These are phyloP conservation scores for Aphelocoma coerulescens DNA, from an alignment of 2,113 vertebrate species.

Conservation along the genomic window DNA sequence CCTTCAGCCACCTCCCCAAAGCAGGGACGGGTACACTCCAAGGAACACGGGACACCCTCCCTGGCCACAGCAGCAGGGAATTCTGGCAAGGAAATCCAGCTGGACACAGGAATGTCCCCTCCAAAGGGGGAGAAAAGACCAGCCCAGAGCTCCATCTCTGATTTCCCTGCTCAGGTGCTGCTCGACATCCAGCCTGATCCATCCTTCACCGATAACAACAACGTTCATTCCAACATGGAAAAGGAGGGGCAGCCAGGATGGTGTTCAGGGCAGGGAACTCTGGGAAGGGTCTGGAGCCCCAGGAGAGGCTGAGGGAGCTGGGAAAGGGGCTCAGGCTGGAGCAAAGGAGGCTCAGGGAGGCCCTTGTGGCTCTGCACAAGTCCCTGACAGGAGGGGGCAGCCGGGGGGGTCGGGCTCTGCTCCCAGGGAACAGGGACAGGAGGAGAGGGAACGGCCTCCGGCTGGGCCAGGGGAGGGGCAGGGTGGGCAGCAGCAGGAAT, in stretches of 20 bases:
- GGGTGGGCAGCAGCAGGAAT: neutral
- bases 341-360: neutral
- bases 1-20: neutral
- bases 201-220: rapidly evolving
- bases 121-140: neutral
- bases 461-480: no score
- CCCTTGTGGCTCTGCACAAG: neutral
- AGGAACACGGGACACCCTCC: neutral
- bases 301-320: neutral
- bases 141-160: neutral
- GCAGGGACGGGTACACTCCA: rapidly evolving
- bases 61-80: neutral
- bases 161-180: neutral
- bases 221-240: neutral
- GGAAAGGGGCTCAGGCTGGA: neutral
- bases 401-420: neutral
- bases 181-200: neutral
- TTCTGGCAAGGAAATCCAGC: neutral
- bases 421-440: no score
- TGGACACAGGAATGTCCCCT: neutral
- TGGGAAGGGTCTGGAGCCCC: neutral
- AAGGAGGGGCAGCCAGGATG: neutral
- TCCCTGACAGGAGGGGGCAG: neutral
- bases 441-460: no score
- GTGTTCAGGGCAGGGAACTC: neutral